phyloP scores from a whole-genome alignment of 1,140 invertebrate species.

The Aphelinus certus region DNA sequence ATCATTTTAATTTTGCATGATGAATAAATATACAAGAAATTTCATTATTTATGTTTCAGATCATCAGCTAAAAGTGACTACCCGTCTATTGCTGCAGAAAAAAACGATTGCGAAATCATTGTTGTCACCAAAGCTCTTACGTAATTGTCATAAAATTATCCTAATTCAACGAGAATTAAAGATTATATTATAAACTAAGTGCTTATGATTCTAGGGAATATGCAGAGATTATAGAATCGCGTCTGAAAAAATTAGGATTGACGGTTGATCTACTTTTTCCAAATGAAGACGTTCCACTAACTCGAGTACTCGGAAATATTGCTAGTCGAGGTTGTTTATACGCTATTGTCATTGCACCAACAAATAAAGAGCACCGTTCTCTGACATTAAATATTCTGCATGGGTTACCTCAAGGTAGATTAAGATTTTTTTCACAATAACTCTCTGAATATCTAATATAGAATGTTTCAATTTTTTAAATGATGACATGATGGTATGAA shows the following conservation, averaged over 20 bases:
- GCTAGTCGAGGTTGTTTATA: slow-evolving; percentile 85
- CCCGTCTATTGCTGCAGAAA: slow-evolving; percentile 66
- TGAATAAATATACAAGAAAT: too few relatives aligned
- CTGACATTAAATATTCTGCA: slow-evolving; percentile 91
- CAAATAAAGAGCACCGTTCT: slow-evolving; percentile 86
- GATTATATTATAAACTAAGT: neutral
- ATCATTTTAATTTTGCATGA: too few relatives aligned
- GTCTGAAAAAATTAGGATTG: slow-evolving; percentile 82
- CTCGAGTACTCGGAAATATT: slow-evolving; percentile 88
- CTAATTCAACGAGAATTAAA: neutral
- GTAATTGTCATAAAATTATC: slow-evolving; percentile 67
- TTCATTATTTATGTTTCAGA: slow-evolving; percentile 33
- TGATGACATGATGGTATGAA: too few relatives aligned
- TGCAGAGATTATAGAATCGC: slow-evolving; percentile 86
- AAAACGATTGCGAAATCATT: slow-evolving; percentile 90
- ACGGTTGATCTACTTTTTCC: slow-evolving; percentile 89
- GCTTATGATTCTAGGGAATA: slow-evolving; percentile 74
- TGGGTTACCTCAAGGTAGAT: slow-evolving; percentile 86
- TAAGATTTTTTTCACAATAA: neutral
- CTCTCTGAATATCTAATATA: too few relatives aligned
- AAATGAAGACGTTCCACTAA: slow-evolving; percentile 86
- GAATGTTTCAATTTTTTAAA: too few relatives aligned
- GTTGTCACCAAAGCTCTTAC: slow-evolving; percentile 82
- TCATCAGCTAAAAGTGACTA: slow-evolving; percentile 46
- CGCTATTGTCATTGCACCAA: slow-evolving; percentile 85